These are phyloP conservation scores for Nephrotoma appendiculata DNA, from an alignment of 2,888 invertebrate species.

Conservation along the genomic window DNA sequence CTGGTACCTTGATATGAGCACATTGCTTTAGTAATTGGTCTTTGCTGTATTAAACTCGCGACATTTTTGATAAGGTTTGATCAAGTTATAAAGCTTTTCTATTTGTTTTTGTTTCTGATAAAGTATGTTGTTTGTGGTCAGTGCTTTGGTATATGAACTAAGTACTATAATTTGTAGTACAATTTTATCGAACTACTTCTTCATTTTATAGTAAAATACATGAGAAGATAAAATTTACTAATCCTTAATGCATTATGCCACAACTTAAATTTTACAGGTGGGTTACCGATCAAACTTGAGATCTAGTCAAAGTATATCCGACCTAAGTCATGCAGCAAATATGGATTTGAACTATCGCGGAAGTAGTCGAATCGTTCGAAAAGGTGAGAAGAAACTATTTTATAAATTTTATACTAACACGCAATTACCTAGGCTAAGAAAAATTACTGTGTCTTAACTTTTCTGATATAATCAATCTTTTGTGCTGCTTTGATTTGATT, in stretches of 20 bases:
- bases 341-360: slow-evolving; percentile 24
- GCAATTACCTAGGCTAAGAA: not conserved
- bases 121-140: no score
- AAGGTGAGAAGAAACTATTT: slow-evolving; percentile 24
- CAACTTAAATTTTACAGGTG: slow-evolving; percentile 36
- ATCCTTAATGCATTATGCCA: not conserved
- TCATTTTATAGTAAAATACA: not conserved
- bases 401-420: not conserved
- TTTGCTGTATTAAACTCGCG: no score
- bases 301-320: slow-evolving; percentile 75
- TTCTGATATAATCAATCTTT: not conserved
- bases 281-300: slow-evolving; percentile 65
- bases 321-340: slow-evolving; percentile 53
- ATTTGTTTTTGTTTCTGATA: no score
- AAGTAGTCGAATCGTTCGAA: slow-evolving; percentile 35
- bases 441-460: not conserved
- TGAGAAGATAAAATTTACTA: not conserved
- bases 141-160: not conserved
- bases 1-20: no score
- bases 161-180: not conserved
- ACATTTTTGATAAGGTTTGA: no score
- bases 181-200: not conserved
- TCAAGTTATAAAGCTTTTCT: no score
- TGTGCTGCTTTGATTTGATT: not conserved
- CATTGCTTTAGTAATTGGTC: no score